Conservation (phyloP, 2,888 invertebrate species). For the Chymomyza amoena region DNA sequence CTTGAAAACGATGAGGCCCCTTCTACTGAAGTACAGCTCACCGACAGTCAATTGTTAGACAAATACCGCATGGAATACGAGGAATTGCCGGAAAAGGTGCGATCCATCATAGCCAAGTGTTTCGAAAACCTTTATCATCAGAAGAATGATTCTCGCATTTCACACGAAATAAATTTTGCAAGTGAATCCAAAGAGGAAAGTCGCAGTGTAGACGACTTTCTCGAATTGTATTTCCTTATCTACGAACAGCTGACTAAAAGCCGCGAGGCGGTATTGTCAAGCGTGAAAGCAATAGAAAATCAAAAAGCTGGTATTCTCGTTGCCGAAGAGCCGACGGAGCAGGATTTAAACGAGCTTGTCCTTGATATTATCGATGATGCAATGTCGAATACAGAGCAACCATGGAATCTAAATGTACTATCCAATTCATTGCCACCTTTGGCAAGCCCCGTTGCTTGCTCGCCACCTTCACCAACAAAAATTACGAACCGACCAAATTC, state of each 20-base stretch:
- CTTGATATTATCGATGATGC: conserved; percentile 42
- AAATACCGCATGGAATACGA: conserved; percentile 60
- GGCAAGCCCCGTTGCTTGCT: conserved; percentile 48
- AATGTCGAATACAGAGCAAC: conserved; percentile 19
- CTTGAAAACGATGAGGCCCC: conserved; percentile 9
- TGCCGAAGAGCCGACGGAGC: conserved; percentile 28
- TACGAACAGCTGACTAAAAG: conserved; percentile 89
- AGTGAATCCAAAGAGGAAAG: conserved; percentile 58
- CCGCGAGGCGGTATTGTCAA: conserved; percentile 82
- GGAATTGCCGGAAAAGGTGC: conserved; percentile 58
- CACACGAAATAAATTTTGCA: conserved; percentile 62
- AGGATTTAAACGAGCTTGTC: conserved; percentile 35
- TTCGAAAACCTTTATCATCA: conserved; percentile 61
- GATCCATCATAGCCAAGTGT: conserved; percentile 68
- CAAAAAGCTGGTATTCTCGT: not conserved
- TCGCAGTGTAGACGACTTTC: conserved; percentile 81
- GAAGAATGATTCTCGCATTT: conserved; percentile 77
- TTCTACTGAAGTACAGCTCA: conserved; percentile 26
- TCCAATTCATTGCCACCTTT: conserved; percentile 50
- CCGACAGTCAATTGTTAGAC: conserved; percentile 23
- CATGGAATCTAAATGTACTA: conserved; percentile 43
- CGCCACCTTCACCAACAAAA: conserved; percentile 44
- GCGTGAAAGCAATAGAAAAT: conserved; percentile 51
- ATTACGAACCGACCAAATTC: conserved; percentile 12
- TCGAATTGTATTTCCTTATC: conserved; percentile 87